phyloP scores from a whole-genome alignment of 2,797 vertebrate genomes.

The Arremon aurantiirostris region DNA sequence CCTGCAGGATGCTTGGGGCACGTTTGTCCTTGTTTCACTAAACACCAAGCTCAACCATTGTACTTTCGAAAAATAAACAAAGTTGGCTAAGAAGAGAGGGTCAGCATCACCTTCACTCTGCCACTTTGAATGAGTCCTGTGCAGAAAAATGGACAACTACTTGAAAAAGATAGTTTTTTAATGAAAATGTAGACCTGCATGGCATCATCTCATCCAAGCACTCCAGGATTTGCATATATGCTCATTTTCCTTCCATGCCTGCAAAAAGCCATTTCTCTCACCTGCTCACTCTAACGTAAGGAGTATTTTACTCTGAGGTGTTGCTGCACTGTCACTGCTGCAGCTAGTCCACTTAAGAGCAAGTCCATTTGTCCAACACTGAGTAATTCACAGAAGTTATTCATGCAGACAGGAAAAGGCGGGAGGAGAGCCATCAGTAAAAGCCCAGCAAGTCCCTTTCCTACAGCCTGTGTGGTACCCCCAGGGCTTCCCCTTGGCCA shows the following conservation, averaged over 20 bases:
- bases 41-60: background rate
- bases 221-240: background rate
- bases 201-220: background rate
- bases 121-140: too few species aligned
- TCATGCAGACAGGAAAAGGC: background rate
- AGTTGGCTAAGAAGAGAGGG: background rate
- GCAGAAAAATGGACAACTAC: background rate
- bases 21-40: background rate
- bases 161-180: background rate
- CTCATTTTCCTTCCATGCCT: background rate
- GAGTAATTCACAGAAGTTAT: background rate
- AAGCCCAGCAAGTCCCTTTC: background rate
- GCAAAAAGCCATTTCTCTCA: background rate
- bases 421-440: background rate
- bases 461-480: fast-evolving
- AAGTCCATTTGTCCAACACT: background rate
- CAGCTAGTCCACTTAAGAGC: background rate
- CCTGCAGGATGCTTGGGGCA: background rate
- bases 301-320: background rate
- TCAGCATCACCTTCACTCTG: background rate
- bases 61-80: background rate
- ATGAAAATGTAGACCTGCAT: background rate
- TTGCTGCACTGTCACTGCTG: background rate
- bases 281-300: fast-evolving
- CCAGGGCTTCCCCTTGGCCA: fast-evolving